Conservation (phyloP, 2,888 invertebrate genomes). For the Catocala fraxini region DNA sequence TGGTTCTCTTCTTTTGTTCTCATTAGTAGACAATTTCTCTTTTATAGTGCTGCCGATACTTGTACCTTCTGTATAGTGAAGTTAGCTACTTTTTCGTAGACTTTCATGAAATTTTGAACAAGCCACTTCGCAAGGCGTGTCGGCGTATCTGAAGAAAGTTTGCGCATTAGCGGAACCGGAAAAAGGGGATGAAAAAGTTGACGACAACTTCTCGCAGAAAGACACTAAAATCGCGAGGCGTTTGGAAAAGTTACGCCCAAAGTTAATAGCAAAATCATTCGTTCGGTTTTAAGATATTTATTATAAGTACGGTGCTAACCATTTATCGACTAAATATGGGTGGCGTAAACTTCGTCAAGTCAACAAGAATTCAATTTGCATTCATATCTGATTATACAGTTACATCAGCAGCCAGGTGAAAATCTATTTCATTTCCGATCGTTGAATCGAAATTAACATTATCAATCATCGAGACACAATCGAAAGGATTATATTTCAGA, state of each 20-base stretch:
- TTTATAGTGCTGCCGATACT: constrained; percentile 26
- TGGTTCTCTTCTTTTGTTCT: constrained; percentile 1
- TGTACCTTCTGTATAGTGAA: constrained; percentile 37
- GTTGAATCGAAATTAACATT: constrained; percentile 12
- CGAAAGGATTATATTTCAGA: constrained; percentile 62
- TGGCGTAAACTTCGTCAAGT: constrained; percentile 3
- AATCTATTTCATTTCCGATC: background rate
- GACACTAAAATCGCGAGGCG: constrained; percentile 60
- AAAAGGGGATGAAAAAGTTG: constrained; percentile 78
- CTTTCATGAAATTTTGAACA: constrained; percentile 65
- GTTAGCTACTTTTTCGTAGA: constrained; percentile 53
- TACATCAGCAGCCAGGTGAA: background rate
- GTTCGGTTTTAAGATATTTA: constrained; percentile 35
- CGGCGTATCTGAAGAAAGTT: constrained; percentile 65
- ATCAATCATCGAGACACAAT: constrained; percentile 45
- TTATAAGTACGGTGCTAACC: background rate
- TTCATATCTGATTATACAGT: constrained; percentile 3
- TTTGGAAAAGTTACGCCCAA: constrained; percentile 51
- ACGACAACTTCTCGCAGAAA: constrained; percentile 58
- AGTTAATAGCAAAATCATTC: constrained; percentile 55
- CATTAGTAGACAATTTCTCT: constrained; percentile 16
- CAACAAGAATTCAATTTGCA: constrained; percentile 5
- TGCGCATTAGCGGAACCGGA: constrained; percentile 73
- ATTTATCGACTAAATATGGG: constrained; percentile 1
- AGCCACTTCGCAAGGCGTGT: constrained; percentile 55